Evolutionary conservation across 2,797 vertebrate genomes (phyloP).

Genomic region (Thamnophis elegans): DNA sequence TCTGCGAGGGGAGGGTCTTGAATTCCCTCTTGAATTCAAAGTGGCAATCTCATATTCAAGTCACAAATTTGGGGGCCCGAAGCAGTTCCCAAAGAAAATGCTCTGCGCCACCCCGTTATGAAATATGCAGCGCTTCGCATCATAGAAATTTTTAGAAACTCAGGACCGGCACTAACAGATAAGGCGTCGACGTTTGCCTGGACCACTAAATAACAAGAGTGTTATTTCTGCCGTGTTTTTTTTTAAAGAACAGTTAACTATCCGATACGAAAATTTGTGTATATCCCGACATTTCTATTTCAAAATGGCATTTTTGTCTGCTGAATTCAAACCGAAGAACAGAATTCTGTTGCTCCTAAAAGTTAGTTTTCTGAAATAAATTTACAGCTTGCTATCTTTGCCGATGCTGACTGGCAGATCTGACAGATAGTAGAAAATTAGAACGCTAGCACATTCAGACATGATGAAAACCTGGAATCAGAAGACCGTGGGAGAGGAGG

Average conservation of each 20-base stretch:
- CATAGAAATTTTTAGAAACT: constrained; percentile 38
- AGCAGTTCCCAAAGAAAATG: background rate
- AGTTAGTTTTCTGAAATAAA: constrained; percentile 24
- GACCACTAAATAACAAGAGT: background rate
- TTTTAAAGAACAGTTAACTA: constrained; percentile 7
- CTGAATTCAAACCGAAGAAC: constrained; percentile 8
- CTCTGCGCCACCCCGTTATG: background rate
- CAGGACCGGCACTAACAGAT: constrained; percentile 29
- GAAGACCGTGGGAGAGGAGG: background rate
- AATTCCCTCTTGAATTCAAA: background rate
- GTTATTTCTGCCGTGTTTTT: background rate
- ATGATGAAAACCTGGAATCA: background rate
- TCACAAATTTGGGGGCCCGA: background rate
- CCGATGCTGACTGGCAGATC: background rate
- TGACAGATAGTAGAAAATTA: background rate
- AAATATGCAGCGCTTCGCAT: constrained; percentile 37
- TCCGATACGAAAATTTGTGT: constrained; percentile 3
- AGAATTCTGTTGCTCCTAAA: background rate
- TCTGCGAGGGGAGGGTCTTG: background rate
- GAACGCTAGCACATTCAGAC: background rate
- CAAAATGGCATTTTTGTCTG: constrained; percentile 5
- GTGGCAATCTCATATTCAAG: background rate
- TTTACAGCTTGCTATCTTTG: background rate
- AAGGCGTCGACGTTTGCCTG: background rate
- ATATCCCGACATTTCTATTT: constrained; percentile 3